Percentiles rank a stretch among this genome's conserved stretches.
These are phyloP conservation scores for Sarcoramphus papa DNA, from an alignment of 2,797 vertebrate genomes.

Conservation along the genomic window DNA sequence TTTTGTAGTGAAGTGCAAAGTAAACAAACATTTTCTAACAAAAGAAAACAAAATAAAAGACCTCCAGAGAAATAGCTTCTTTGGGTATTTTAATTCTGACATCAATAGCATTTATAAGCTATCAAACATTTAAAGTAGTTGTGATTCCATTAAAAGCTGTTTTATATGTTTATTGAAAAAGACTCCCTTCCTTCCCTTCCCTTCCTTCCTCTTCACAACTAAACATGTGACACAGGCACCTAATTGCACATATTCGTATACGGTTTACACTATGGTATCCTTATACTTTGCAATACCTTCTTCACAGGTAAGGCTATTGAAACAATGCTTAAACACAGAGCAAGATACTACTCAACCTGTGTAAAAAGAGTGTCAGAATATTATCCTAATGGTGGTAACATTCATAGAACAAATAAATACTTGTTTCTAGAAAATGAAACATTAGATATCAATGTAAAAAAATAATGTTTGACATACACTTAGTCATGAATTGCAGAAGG, in stretches of 20 bases:
- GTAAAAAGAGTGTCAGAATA: background rate
- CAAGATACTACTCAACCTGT: background rate
- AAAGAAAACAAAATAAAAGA: background rate
- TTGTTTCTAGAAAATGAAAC: background rate
- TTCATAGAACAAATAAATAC: background rate
- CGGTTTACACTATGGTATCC: background rate
- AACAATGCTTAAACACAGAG: background rate
- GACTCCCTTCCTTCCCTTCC: background rate
- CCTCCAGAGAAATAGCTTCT: background rate
- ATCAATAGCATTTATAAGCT: background rate
- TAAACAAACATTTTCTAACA: background rate
- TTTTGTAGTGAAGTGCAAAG: constrained; percentile 13
- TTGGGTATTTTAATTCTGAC: background rate
- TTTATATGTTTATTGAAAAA: background rate
- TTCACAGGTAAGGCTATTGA: background rate
- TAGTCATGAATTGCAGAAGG: constrained; percentile 50
- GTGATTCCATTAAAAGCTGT: background rate
- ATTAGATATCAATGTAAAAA: background rate
- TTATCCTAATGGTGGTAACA: background rate
- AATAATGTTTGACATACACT: background rate
- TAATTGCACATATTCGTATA: background rate
- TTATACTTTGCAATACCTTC: background rate
- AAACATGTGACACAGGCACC: background rate
- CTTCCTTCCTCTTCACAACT: background rate
- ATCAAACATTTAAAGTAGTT: background rate